Percentiles rank a stretch among this genome's conserved stretches.
phyloP scores from a whole-genome alignment of 2,797 vertebrate genomes.

The Knipowitschia caucasica region DNA sequence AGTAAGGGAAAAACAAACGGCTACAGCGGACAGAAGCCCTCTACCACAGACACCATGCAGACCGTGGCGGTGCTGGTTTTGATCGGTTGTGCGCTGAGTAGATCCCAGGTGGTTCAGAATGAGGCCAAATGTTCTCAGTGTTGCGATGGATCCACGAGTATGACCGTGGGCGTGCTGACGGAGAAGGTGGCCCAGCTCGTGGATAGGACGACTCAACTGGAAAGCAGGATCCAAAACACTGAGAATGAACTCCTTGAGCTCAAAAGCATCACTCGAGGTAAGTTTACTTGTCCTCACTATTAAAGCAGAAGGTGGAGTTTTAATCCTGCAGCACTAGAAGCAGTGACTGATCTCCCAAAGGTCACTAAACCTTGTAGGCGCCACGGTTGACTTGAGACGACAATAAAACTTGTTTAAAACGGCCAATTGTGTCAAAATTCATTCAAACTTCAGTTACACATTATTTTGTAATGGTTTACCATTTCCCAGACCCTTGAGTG shows the following conservation, averaged over 20 bases:
- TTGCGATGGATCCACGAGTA: conserved; percentile 8
- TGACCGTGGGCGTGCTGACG: conserved; percentile 20
- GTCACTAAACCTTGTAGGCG: too few relatives aligned
- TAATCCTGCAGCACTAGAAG: too few relatives aligned
- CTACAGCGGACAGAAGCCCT: too few relatives aligned
- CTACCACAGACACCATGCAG: conserved; percentile 24
- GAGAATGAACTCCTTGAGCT: conserved; percentile 38
- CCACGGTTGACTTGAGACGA: too few relatives aligned
- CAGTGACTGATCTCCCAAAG: too few relatives aligned
- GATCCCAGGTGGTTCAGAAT: not conserved
- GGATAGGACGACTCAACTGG: conserved; percentile 34
- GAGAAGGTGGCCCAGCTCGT: conserved; percentile 35
- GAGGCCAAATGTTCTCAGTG: not conserved
- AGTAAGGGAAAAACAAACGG: too few relatives aligned
- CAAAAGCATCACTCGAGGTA: conserved; percentile 37
- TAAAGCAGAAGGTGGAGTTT: too few relatives aligned
- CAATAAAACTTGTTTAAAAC: too few relatives aligned
- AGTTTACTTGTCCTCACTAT: not conserved
- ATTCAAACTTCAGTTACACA: too few relatives aligned
- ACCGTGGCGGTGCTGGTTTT: conserved; percentile 19
- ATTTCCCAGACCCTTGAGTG: too few relatives aligned
- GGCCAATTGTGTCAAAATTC: too few relatives aligned
- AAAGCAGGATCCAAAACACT: conserved; percentile 22
- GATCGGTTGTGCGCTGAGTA: conserved; percentile 14
- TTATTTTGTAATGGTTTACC: too few relatives aligned